Evolutionary conservation across 2,797 vertebrate species (phyloP), one percentile per base, ranked within the genome.

Genomic region (Prionace glauca): DNA sequence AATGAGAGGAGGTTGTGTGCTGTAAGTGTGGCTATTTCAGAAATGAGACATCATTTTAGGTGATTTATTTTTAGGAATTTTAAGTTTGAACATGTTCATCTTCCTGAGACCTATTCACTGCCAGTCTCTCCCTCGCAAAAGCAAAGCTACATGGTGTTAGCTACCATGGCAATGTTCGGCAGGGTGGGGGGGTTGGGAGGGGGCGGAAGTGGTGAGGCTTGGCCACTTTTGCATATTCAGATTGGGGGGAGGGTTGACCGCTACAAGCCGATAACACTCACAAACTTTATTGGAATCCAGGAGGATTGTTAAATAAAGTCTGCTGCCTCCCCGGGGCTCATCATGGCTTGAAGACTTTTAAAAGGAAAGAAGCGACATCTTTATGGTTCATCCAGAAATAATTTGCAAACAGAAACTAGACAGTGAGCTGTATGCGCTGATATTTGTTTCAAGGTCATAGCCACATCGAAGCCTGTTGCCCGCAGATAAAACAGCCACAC

Each of bases 11-110:
- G 96, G 96, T 96, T 60, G 91, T 96, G 96, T 96, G 92, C 96
- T 96, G 97, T 97, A 97, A 97, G 96, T 97, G 97, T 97, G 96
- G 92, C 96, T 96, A 96, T 97, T 97, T 97, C 96, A 26, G 96
- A 96, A 36, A 60, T 96, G 96, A 97, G 96, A 96, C 96, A 95
- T 96, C 96, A 97, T 96, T 97, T 97, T 91, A 96, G 96, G 95
- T 91, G 95, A 96, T 96, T 96, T 96, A 88, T 96, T 96, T 62
- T 91, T 84, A 95, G 71, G 84, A 95, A 96, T 96, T 94, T 93
- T 95, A 95, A 65, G 95, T 96, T 96, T 14, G 77, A 96, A 95
- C 93, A 94, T 96, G 95, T 96, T 91, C 26, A 20, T 96, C 77
- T 36, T 95, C 81, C 94, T 95, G 93, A 77, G 60, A 95, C 69